Evolutionary conservation across 1,140 invertebrate genomes (phyloP), one percentile per base, ranked within the genome.

Genomic region (Trypoxylus dichotomus): DNA sequence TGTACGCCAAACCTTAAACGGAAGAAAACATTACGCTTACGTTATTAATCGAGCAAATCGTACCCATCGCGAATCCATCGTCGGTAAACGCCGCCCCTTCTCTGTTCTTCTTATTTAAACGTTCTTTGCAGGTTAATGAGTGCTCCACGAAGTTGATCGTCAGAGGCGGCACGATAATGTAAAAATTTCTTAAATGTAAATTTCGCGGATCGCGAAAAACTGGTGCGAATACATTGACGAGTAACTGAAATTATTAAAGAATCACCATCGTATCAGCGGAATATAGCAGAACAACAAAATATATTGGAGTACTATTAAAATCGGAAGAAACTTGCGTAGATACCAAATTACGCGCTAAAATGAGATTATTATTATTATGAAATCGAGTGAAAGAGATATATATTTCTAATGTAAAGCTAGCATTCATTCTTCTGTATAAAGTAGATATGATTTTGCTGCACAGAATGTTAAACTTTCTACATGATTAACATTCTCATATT

Each of bases 41-140:
- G 41, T 0, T 0, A 63, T 8, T 63, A 75, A 77, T 77, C 32
- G 10, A 37, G 32, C 10, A 37, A 68, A 27, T 75, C 82, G 87
- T 85, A 92, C 97, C 98, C 91, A 99, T 96, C 27, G 97, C 94
- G 89, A 99, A 99, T 42, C 98, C 98, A 88, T 99, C 98, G 87
- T 99, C 97, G 6, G 96, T 97, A 86, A 99, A 99, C 3, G 95
- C 91, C 76, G 95, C 94, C 27, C 94, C 94, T 15, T 90, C 86
- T 85, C 94, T 94, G 82, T 96, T 96, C 83, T 96, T 97, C 82
- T 94, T 95, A 80, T 89, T 91, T 86, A 99, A 92, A 85, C 96
- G 96, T 81, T 99, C 96, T 86, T 99, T 98, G 81, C 94, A 95
- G 21, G 93, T 91, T 73, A 99, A 92, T 25, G 96, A 93, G 85